Conservation (phyloP, 1,140 invertebrate species). For the Lepidurus packardi region DNA sequence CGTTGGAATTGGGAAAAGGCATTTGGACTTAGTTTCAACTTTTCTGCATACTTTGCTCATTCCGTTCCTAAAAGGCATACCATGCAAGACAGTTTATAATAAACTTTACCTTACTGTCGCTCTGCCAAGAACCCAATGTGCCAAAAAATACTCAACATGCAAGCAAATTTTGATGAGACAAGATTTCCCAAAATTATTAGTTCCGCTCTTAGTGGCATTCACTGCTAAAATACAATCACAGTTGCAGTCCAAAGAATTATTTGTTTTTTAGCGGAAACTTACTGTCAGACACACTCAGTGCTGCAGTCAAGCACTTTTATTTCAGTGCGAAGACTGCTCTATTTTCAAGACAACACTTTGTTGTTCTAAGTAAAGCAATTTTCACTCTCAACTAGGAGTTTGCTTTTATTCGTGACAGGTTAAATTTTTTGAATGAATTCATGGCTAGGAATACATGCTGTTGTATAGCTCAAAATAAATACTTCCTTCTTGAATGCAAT, state of each 20-base stretch:
- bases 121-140: neutral
- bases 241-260: too few relatives aligned
- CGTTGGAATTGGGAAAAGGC: slow-evolving; percentile 9
- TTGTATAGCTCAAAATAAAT: too few relatives aligned
- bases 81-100: slow-evolving; percentile 11
- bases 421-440: too few relatives aligned
- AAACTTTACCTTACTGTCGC: slow-evolving; percentile 15
- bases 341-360: too few relatives aligned
- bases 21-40: slow-evolving; percentile 10
- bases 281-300: too few relatives aligned
- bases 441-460: too few relatives aligned
- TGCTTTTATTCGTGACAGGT: too few relatives aligned
- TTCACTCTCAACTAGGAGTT: too few relatives aligned
- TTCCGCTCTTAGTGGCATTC: neutral
- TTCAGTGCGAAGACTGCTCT: too few relatives aligned
- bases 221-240: neutral
- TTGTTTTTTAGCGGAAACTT: too few relatives aligned
- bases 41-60: slow-evolving; percentile 15
- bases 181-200: neutral
- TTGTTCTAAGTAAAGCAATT: too few relatives aligned
- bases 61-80: slow-evolving; percentile 21
- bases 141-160: slow-evolving; percentile 16
- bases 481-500: neutral
- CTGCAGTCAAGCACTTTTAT: too few relatives aligned
- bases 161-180: slow-evolving; percentile 14